Conservation (phyloP, 2,888 invertebrate genomes). For the Helleia helle region DNA sequence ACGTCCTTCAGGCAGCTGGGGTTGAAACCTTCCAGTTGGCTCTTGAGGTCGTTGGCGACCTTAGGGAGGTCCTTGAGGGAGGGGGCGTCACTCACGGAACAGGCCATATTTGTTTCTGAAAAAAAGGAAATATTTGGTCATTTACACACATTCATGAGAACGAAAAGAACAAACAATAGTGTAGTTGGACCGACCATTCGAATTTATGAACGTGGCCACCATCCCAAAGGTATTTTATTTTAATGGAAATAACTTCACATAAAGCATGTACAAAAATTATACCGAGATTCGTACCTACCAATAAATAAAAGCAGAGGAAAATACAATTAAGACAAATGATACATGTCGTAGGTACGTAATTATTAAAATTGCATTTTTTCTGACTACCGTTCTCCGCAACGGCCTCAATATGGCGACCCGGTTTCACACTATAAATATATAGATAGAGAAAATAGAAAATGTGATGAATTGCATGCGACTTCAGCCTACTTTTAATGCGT, state of each 20-base stretch:
- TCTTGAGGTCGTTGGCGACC: slow-evolving; percentile 90
- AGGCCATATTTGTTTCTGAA: slow-evolving; percentile 58
- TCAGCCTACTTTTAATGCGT: not conserved
- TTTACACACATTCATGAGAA: too few species aligned
- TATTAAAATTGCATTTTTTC: not conserved
- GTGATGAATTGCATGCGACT: slow-evolving; percentile 1
- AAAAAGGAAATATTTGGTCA: too few species aligned
- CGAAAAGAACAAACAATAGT: not conserved
- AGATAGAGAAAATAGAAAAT: slow-evolving; percentile 5
- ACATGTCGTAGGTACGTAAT: too few species aligned
- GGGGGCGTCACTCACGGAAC: slow-evolving; percentile 77
- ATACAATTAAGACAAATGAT: too few species aligned
- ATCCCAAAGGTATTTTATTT: too few species aligned
- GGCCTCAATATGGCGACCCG: not conserved
- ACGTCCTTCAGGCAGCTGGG: slow-evolving; percentile 90
- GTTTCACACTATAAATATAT: too few species aligned
- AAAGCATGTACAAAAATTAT: too few species aligned
- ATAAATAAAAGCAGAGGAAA: too few species aligned
- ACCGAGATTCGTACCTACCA: too few species aligned
- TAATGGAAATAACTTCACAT: too few species aligned
- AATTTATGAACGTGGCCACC: too few species aligned
- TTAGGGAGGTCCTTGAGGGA: slow-evolving; percentile 93
- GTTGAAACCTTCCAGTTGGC: slow-evolving; percentile 93
- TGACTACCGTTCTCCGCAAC: not conserved
- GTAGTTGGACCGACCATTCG: too few species aligned